These are phyloP conservation scores for Malurus splendens DNA, from an alignment of 2,797 vertebrate species.

Conservation along the genomic window DNA sequence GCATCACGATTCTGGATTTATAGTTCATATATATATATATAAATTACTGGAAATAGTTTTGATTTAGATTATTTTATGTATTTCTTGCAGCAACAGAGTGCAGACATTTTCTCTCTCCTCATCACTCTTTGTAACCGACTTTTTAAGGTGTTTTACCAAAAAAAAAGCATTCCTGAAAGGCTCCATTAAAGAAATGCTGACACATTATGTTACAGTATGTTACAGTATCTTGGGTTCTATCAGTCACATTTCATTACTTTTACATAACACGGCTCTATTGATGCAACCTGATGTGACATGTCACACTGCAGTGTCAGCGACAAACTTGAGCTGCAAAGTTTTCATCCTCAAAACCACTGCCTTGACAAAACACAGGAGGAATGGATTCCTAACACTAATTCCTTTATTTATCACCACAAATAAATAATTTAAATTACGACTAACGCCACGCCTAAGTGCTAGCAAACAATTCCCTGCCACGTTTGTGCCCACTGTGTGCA, in stretches of 20 bases:
- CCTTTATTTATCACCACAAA: not conserved
- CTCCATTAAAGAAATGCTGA: slow-evolving; percentile 67
- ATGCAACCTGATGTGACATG: slow-evolving; percentile 68
- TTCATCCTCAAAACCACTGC: not conserved
- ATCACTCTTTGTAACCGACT: not conserved
- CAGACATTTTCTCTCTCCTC: not conserved
- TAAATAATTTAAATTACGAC: not conserved
- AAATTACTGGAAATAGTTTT: not conserved
- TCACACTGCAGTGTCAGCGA: slow-evolving; percentile 63
- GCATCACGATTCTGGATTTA: not conserved
- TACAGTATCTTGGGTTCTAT: slow-evolving; percentile 62
- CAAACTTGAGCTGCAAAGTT: slow-evolving; percentile 55
- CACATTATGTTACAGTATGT: slow-evolving; percentile 46
- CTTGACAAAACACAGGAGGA: not conserved
- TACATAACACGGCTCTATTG: slow-evolving; percentile 58
- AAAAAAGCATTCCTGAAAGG: slow-evolving; percentile 56
- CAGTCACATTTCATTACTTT: slow-evolving; percentile 71
- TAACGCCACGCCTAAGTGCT: not conserved
- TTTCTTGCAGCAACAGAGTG: not conserved
- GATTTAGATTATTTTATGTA: not conserved
- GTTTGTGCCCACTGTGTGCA: not conserved
- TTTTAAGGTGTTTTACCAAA: slow-evolving; percentile 38
- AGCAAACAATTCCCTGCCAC: not conserved
- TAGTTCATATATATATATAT: not conserved
- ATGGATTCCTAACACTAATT: not conserved